Evolutionary conservation across 1,140 invertebrate species (phyloP), one percentile per base, ranked within the genome.

Genomic region (Ceratina australensis): DNA sequence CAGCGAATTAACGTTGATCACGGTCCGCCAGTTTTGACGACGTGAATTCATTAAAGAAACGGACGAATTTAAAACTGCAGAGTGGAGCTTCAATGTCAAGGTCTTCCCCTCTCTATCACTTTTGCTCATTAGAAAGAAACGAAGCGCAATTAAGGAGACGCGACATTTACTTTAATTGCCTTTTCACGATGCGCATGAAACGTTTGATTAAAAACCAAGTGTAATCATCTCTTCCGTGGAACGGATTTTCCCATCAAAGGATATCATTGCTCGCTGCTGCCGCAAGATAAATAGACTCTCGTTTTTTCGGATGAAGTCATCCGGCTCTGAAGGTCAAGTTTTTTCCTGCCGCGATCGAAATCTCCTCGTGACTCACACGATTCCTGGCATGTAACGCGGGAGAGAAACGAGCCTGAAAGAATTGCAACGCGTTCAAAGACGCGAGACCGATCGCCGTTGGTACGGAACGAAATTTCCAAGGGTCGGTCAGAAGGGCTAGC

Each of bases 1-100:
- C 74, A 71, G 61, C 61, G 66, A 77, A 22, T 63, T 60, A 77
- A 60, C 56, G 16, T 71, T 77, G 71, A 54, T 52, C 61, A 54
- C 67, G 22, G n/a, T 42, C 5, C 65, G 18, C 28, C 66, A 42
- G 5, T 8, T 1, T 18, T 22, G n/a, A 7, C 24, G 22, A 42
- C 3, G 26, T 20, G 33, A 73, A 65, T 13, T 54, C 71, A 15
- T 66, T 42, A 15, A 69, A 54, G 42, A 16, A n/a, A n/a, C n/a
- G n/a, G n/a, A 28, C 13, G 20, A 28, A 54, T 16, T 15, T 50
- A 65, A 49, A n/a, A 26, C 33, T 42, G 33, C 33, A 10, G 33
- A 59, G 52, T 18, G n/a, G n/a, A 61, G n/a, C 18, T n/a, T 42
- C 61, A 72, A 54, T 12, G 57, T 60, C 57, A 60, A 60, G 57